Percentiles rank a stretch among this genome's conserved stretches.
phyloP scores from a whole-genome alignment of 2,888 invertebrate species.

The Cryptocephalus moraei region DNA sequence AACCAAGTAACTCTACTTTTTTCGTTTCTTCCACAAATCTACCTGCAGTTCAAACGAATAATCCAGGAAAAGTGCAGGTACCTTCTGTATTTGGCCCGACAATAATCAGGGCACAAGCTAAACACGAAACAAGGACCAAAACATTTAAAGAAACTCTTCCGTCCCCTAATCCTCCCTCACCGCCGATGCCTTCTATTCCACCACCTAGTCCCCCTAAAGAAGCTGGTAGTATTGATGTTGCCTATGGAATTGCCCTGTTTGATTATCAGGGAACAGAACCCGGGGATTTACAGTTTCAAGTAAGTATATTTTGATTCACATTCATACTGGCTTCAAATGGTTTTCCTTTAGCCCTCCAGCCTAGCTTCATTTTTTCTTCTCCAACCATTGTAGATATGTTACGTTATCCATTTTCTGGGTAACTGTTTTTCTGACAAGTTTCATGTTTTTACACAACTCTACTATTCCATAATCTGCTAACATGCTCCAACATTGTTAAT shows the following conservation, averaged over 20 bases:
- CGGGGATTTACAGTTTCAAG: slow-evolving; percentile 72
- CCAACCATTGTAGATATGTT: no score
- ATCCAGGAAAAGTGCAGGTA: slow-evolving; percentile 4
- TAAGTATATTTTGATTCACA: slow-evolving; percentile 36
- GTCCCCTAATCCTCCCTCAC: slow-evolving; percentile 7
- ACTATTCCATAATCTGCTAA: no score
- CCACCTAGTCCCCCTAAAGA: slow-evolving; percentile 64
- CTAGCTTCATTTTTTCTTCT: no score
- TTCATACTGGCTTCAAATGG: no score
- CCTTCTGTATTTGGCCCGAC: slow-evolving; percentile 47
- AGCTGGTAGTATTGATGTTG: slow-evolving; percentile 37
- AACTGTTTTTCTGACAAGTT: no score
- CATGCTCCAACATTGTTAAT: no score
- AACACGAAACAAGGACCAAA: slow-evolving; percentile 31
- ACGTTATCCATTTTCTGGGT: no score
- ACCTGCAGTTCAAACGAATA: no score
- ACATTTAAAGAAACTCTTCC: slow-evolving; percentile 39
- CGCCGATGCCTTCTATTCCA: slow-evolving; percentile 68
- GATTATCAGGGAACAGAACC: slow-evolving; percentile 65
- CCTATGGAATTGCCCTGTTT: slow-evolving; percentile 69
- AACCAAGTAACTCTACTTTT: no score
- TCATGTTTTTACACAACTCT: no score
- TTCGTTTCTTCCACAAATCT: no score
- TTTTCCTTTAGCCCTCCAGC: no score
- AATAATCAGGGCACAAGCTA: slow-evolving; percentile 58